Base-by-base conservation (phyloP, 2,113 vertebrate species). In the Varanus komodoensis region DNA sequence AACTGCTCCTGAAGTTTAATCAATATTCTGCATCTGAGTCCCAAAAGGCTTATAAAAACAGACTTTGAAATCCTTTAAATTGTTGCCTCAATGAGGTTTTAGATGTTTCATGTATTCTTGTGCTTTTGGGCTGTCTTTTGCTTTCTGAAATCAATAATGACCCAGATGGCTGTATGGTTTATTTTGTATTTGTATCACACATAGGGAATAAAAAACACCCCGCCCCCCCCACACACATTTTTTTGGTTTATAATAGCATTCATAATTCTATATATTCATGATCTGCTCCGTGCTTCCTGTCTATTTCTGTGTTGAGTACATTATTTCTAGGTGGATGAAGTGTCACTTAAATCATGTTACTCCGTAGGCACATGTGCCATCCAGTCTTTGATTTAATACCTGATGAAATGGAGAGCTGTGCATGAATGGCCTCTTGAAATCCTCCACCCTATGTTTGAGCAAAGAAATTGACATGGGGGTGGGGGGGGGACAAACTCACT, bases 51-150 rank as follows among this genome's bases (percentile, higher is more conserved):
- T 89, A 85, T 82, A 91, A 93, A 95, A 96, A 94, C 93, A 95
- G 94, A 89, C 92, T 96, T 95, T 95, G 95, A 96, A 96, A 96
- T 95, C 95, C 89, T 94, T 90, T 94, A 94, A 93, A 94, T 92
- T 96, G 95, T 91, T 95, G 86, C 86, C 69, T 95, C 88, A 78
- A 86, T 85, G 85, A 95, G 93, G 92, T 91, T 94, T 95, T 81
- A 91, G 92, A 87, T 87, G 92, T 84, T 54, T 67, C 87, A 73
- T 0, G 0, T 91, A 71, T 87, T 94, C 91, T 81, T 29, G 82
- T 86, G 87, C 64, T 8, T 4, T 68, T 73, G 86, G 0, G 91
- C 83, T 68, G 32, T 84, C 34, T 34, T 17, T 34, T 73, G 34
- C 54, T 82, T 91, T 50, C 81, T 64, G 77, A 81, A 91, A 93